These are phyloP conservation scores for Ceryle rudis DNA, from an alignment of 2,797 vertebrate species.

Conservation along the genomic window DNA sequence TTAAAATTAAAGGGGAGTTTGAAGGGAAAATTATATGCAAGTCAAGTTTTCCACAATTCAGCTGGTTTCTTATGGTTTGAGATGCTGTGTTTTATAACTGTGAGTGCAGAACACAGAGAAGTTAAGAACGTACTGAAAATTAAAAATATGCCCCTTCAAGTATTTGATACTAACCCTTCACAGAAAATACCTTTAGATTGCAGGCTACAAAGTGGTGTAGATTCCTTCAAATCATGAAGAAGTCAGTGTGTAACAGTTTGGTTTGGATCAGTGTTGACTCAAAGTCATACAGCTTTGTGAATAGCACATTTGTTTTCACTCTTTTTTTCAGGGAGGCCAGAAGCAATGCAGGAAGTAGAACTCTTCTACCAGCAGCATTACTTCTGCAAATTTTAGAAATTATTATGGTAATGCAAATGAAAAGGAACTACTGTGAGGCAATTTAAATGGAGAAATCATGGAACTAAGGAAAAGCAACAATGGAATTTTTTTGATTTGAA, in stretches of 20 bases:
- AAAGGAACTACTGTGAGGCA: slow-evolving; percentile 10
- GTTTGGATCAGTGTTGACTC: neutral
- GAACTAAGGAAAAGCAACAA: neutral
- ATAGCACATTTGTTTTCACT: neutral
- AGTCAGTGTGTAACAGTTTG: neutral
- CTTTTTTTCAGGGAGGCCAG: neutral
- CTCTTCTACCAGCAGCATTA: neutral
- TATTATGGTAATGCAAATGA: neutral
- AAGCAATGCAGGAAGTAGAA: neutral
- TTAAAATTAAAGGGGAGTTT: neutral
- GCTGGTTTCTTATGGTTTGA: neutral
- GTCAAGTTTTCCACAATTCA: neutral
- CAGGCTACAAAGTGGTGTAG: neutral
- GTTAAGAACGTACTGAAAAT: neutral
- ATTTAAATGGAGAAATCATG: neutral
- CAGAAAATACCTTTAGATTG: neutral
- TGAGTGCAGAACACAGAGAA: neutral
- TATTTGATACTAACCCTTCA: neutral
- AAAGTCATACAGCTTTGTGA: neutral
- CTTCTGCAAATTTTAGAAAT: slow-evolving; percentile 5
- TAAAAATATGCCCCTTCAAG: neutral
- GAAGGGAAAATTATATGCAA: neutral
- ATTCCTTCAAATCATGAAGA: neutral
- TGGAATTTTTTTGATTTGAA: neutral
- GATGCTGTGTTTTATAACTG: neutral